Evolutionary conservation across 2,888 invertebrate genomes (phyloP).

Genomic region (Trachelus tabidus): DNA sequence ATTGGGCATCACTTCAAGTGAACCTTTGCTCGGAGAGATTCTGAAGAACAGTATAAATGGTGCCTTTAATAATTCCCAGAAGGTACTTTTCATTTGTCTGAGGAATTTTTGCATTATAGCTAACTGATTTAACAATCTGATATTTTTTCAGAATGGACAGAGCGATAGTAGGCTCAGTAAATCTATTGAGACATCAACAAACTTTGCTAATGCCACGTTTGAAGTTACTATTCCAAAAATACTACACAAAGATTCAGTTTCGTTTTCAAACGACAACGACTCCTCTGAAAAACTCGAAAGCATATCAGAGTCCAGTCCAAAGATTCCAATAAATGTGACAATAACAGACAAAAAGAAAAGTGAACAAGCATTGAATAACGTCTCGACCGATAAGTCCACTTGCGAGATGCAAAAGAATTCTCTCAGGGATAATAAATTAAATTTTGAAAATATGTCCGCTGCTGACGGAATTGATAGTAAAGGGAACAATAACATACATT

Average conservation of each 20-base stretch:
- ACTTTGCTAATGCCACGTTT: constrained; percentile 57
- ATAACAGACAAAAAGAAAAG: constrained; percentile 56
- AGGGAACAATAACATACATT: constrained; percentile 47
- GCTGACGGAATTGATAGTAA: constrained; percentile 37
- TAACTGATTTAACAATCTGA: neutral
- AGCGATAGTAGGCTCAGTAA: constrained; percentile 48
- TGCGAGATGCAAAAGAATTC: constrained; percentile 27
- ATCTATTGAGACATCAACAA: constrained; percentile 43
- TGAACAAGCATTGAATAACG: constrained; percentile 26
- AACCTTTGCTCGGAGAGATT: constrained; percentile 61
- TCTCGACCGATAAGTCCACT: constrained; percentile 24
- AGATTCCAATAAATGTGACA: constrained; percentile 59
- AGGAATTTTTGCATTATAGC: neutral
- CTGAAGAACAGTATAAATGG: constrained; percentile 57
- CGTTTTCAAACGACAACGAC: constrained; percentile 50
- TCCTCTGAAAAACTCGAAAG: constrained; percentile 51
- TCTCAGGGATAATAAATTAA: constrained; percentile 41
- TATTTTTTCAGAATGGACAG: constrained; percentile 46
- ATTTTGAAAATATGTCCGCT: constrained; percentile 30
- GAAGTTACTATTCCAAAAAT: constrained; percentile 58
- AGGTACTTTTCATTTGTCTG: constrained; percentile 38
- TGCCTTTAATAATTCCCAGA: constrained; percentile 55
- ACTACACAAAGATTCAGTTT: constrained; percentile 46
- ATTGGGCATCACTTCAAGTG: constrained; percentile 58
- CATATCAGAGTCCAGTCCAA: constrained; percentile 43